Evolutionary conservation across 2,113 vertebrate species (phyloP).

Genomic region (Oncorhynchus kisutch): DNA sequence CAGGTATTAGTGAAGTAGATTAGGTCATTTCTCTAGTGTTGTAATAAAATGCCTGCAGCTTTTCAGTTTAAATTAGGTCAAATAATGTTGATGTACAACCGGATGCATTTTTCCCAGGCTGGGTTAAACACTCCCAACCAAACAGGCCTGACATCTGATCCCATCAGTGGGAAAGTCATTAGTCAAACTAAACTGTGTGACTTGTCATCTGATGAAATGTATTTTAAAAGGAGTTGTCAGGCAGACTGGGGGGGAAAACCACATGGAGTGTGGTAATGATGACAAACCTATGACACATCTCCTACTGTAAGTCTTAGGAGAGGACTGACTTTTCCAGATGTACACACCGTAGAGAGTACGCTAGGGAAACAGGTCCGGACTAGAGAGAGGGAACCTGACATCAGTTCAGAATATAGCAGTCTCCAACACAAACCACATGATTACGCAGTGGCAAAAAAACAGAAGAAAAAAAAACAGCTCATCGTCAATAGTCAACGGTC

Average conservation of each 20-base stretch:
- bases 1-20: slow-evolving; percentile 7
- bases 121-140: background rate
- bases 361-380: background rate
- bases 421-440: too few relatives aligned
- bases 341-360: background rate
- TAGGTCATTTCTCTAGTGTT: background rate
- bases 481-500: background rate
- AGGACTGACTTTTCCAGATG: background rate
- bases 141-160: background rate
- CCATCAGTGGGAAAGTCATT: background rate
- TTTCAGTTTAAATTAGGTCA: background rate
- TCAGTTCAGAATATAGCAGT: too few relatives aligned
- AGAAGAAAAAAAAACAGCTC: background rate
- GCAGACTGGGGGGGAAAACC: background rate
- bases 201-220: background rate
- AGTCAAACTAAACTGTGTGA: background rate
- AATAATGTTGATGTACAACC: background rate
- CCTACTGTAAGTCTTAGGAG: background rate
- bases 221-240: slow-evolving; percentile 2
- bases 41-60: background rate
- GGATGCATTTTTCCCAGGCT: background rate
- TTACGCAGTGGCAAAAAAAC: background rate
- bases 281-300: slow-evolving; percentile 39
- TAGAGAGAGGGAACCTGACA: background rate
- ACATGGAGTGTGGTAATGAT: too few relatives aligned